A percentile compares a stretch with the other conserved stretches of the same genome.
phyloP scores from a whole-genome alignment of 2,888 invertebrate genomes.

The Phyto melanocephala region DNA sequence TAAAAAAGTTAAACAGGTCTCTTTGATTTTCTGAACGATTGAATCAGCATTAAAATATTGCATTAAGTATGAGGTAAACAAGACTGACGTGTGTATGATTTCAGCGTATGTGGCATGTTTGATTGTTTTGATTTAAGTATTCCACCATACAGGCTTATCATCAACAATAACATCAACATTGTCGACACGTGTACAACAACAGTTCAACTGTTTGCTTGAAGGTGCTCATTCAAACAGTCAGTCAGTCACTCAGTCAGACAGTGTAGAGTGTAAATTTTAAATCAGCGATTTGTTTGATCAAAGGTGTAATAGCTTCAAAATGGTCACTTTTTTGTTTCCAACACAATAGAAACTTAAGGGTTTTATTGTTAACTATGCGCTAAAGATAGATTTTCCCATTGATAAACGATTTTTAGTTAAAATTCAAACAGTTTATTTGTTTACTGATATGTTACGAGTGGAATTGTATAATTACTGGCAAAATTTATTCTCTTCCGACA shows the following conservation, averaged over 20 bases:
- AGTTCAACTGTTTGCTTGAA: constrained; percentile 31
- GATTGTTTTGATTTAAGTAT: constrained; percentile 51
- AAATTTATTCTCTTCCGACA: too few relatives aligned
- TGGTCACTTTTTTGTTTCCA: constrained; percentile 17
- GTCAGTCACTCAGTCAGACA: neutral
- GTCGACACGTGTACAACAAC: constrained; percentile 55
- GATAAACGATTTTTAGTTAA: constrained; percentile 20
- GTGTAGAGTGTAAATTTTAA: constrained; percentile 5
- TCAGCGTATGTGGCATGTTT: constrained; percentile 54
- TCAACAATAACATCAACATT: constrained; percentile 53
- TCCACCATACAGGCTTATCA: constrained; percentile 49
- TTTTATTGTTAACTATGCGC: neutral
- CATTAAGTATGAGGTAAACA: neutral
- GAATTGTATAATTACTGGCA: neutral
- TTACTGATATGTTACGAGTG: neutral
- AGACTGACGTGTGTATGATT: constrained; percentile 16
- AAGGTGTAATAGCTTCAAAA: constrained; percentile 65
- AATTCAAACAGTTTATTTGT: constrained; percentile 18
- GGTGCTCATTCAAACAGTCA: constrained; percentile 17
- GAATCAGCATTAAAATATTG: constrained; percentile 7
- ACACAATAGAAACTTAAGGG: constrained; percentile 15
- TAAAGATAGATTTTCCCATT: constrained; percentile 44
- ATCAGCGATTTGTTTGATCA: constrained; percentile 52
- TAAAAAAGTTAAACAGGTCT: constrained; percentile 59
- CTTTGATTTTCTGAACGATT: constrained; percentile 60